Percentiles rank a stretch among this genome's conserved stretches.
These are phyloP conservation scores for Acanthosepion lycidas DNA, from an alignment of 2,888 invertebrate genomes.

Conservation along the genomic window DNA sequence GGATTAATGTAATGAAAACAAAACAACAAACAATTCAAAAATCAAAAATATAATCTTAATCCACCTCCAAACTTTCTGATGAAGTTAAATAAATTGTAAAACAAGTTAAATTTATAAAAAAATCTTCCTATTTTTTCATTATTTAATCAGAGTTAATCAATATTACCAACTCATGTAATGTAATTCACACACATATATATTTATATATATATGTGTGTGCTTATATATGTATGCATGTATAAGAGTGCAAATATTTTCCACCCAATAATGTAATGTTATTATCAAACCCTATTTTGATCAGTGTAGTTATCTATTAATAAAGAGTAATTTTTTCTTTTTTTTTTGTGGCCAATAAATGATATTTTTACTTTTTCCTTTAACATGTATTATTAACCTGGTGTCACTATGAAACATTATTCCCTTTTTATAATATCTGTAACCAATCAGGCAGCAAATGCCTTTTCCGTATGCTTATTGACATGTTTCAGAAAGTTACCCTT, in stretches of 20 bases:
- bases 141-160: too few species aligned
- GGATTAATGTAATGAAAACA: too few species aligned
- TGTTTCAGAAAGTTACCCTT: conserved; percentile 46
- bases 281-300: neutral
- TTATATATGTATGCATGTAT: neutral
- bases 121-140: too few species aligned
- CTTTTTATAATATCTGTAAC: neutral
- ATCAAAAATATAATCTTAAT: too few species aligned
- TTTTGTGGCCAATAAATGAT: neutral
- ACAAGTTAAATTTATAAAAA: too few species aligned
- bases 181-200: neutral
- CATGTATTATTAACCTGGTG: neutral
- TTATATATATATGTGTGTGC: neutral
- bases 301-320: neutral
- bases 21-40: too few species aligned
- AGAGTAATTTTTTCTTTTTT: neutral
- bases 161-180: too few species aligned
- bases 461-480: conserved; percentile 47
- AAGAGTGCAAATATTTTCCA: neutral
- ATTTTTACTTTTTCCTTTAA: neutral
- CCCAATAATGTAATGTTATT: neutral
- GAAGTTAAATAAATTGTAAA: too few species aligned
- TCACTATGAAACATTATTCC: neutral
- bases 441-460: conserved; percentile 44
- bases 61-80: too few species aligned